These are phyloP conservation scores for Parnassius mnemosyne DNA, from an alignment of 2,888 invertebrate species.

Conservation along the genomic window DNA sequence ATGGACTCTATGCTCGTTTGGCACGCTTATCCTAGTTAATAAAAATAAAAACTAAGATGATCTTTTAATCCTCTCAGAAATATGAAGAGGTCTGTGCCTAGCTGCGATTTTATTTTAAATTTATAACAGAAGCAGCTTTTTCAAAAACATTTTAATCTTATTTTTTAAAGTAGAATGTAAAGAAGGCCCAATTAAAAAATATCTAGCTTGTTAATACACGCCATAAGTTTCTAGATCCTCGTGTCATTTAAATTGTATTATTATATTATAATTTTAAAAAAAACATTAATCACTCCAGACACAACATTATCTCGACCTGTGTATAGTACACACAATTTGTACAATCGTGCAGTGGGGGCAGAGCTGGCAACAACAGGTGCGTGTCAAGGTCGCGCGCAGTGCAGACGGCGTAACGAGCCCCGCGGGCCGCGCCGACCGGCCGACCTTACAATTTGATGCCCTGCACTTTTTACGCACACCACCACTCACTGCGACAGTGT, in stretches of 20 bases:
- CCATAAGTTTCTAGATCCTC: too few species aligned
- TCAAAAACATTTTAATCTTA: too few species aligned
- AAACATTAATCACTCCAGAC: conserved; percentile 5
- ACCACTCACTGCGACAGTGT: conserved; percentile 11
- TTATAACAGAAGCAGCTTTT: too few species aligned
- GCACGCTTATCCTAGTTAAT: too few species aligned
- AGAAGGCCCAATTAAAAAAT: neutral
- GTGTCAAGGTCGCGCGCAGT: conserved; percentile 27
- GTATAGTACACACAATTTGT: conserved; percentile 17
- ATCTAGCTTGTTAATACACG: neutral
- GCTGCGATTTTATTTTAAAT: too few species aligned
- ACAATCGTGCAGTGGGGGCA: conserved; percentile 16
- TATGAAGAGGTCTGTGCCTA: too few species aligned
- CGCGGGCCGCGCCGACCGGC: conserved; percentile 31
- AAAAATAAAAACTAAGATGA: too few species aligned
- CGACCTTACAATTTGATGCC: conserved; percentile 43
- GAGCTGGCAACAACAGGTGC: conserved; percentile 26
- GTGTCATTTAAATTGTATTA: neutral
- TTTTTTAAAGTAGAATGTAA: neutral
- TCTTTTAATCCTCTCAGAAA: too few species aligned
- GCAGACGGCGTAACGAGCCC: conserved; percentile 40
- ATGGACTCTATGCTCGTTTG: too few species aligned
- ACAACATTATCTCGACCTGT: conserved; percentile 1
- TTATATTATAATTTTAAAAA: conserved; percentile 6
- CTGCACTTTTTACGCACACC: conserved; percentile 28